phyloP scores from a whole-genome alignment of 2,888 invertebrate species.

The Orchestes rusci region DNA sequence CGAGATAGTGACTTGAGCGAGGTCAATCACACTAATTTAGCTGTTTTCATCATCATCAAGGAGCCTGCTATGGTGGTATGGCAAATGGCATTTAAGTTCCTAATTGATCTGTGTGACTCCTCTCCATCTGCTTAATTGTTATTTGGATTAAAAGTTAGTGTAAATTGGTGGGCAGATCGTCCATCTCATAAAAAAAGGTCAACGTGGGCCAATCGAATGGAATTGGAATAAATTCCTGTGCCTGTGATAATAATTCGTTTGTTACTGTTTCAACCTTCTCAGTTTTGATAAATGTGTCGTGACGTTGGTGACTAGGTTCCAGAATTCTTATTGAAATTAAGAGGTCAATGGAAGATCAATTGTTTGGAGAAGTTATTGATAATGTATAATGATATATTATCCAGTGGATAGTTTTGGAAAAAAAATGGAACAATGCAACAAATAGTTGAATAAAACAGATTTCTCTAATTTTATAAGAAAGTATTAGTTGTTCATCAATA shows the following conservation, averaged over 20 bases:
- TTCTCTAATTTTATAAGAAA: too few relatives aligned
- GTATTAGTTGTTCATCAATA: too few relatives aligned
- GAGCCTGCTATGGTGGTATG: too few relatives aligned
- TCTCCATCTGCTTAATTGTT: slow-evolving; percentile 34
- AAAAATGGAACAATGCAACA: too few relatives aligned
- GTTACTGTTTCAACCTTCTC: slow-evolving; percentile 16
- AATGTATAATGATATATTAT: too few relatives aligned
- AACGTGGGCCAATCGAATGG: slow-evolving; percentile 24
- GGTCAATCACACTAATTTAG: slow-evolving; percentile 32
- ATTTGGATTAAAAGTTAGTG: slow-evolving; percentile 33
- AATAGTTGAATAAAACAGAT: too few relatives aligned
- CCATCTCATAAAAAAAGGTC: slow-evolving; percentile 26
- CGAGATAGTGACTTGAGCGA: slow-evolving; percentile 19
- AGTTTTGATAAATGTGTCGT: too few relatives aligned
- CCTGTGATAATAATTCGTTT: slow-evolving; percentile 21
- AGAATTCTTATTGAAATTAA: too few relatives aligned
- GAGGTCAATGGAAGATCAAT: too few relatives aligned
- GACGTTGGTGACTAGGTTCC: too few relatives aligned
- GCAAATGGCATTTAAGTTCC: slow-evolving; percentile 30
- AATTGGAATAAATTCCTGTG: slow-evolving; percentile 23
- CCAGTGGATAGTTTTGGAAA: too few relatives aligned
- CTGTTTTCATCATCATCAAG: slow-evolving; percentile 32
- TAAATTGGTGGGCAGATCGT: slow-evolving; percentile 27
- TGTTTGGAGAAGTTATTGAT: too few relatives aligned
- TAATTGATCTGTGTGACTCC: slow-evolving; percentile 34